These are phyloP conservation scores for Ferdinandea cuprea DNA, from an alignment of 2,888 invertebrate genomes.

Conservation along the genomic window DNA sequence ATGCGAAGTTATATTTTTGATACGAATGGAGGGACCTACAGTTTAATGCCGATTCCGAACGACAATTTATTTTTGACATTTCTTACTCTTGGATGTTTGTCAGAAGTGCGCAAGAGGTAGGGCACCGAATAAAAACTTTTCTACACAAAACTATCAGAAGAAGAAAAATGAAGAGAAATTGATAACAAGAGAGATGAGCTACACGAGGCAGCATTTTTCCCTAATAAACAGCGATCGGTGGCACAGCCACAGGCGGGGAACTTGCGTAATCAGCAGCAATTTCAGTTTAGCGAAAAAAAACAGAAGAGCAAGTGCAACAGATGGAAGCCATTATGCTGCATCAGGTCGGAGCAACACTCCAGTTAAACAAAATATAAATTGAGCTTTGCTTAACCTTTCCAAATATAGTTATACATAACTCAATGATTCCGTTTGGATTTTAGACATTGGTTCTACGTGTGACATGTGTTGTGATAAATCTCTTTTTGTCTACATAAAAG, in stretches of 20 bases:
- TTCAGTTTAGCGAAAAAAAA: neutral
- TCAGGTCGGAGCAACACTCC: neutral
- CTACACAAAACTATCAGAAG: too few species aligned
- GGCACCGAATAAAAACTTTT: too few species aligned
- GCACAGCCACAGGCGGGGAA: neutral
- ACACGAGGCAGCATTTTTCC: slow-evolving; percentile 40
- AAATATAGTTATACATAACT: slow-evolving; percentile 13
- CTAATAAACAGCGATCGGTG: neutral
- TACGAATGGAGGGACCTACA: too few species aligned
- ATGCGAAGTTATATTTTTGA: too few species aligned
- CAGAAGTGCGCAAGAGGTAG: too few species aligned
- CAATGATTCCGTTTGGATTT: slow-evolving; percentile 12
- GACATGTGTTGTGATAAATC: slow-evolving; percentile 13
- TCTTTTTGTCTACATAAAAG: slow-evolving; percentile 1
- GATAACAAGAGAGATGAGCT: slow-evolving; percentile 5
- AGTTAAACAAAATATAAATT: slow-evolving; percentile 29
- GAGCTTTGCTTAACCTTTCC: too few species aligned
- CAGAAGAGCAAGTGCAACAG: too few species aligned
- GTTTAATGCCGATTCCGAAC: too few species aligned
- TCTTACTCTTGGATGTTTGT: too few species aligned
- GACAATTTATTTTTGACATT: too few species aligned
- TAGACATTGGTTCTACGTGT: slow-evolving; percentile 18
- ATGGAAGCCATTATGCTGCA: too few species aligned
- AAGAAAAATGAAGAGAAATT: slow-evolving; percentile 28
- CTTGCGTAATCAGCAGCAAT: slow-evolving; percentile 4